Evolutionary conservation across 2,797 vertebrate species (phyloP).

Genomic region (Periophthalmus magnuspinnatus): DNA sequence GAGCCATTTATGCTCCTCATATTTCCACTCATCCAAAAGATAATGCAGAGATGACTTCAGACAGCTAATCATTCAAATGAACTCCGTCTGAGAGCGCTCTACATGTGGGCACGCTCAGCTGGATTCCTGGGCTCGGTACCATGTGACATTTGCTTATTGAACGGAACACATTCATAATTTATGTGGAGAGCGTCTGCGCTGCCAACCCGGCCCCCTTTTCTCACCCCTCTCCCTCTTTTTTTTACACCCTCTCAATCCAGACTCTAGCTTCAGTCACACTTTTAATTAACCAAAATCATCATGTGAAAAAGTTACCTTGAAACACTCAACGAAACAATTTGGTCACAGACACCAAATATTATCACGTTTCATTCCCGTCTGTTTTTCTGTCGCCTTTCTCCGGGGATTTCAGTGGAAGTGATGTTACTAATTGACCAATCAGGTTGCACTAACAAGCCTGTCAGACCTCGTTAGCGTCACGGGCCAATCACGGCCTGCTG

Average conservation of each 20-base stretch:
- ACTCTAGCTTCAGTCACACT: not conserved
- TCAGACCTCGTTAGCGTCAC: slow-evolving; percentile 71
- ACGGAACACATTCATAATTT: slow-evolving; percentile 71
- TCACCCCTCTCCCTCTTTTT: slow-evolving; percentile 1
- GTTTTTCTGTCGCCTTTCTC: slow-evolving; percentile 26
- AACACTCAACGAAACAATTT: not conserved
- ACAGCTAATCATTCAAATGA: slow-evolving; percentile 19
- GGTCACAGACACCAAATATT: slow-evolving; percentile 19
- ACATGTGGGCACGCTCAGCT: slow-evolving; percentile 32
- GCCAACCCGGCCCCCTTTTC: slow-evolving; percentile 10
- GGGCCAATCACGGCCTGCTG: slow-evolving; percentile 63
- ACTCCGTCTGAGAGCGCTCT: slow-evolving; percentile 5
- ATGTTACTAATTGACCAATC: slow-evolving; percentile 79
- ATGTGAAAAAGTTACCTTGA: not conserved
- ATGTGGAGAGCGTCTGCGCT: slow-evolving; percentile 50
- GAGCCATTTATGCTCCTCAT: not conserved
- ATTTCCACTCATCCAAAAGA: not conserved
- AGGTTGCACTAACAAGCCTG: slow-evolving; percentile 78
- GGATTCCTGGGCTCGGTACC: slow-evolving; percentile 59
- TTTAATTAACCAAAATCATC: not conserved
- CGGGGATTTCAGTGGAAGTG: slow-evolving; percentile 57
- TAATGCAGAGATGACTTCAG: slow-evolving; percentile 2
- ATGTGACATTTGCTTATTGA: slow-evolving; percentile 70
- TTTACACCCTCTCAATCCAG: slow-evolving; percentile 1
- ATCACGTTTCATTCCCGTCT: slow-evolving; percentile 7